Percentiles rank a stretch among this genome's conserved stretches.
Evolutionary conservation across 2,797 vertebrate species (phyloP).

Genomic region (Holocentrus rufus): DNA sequence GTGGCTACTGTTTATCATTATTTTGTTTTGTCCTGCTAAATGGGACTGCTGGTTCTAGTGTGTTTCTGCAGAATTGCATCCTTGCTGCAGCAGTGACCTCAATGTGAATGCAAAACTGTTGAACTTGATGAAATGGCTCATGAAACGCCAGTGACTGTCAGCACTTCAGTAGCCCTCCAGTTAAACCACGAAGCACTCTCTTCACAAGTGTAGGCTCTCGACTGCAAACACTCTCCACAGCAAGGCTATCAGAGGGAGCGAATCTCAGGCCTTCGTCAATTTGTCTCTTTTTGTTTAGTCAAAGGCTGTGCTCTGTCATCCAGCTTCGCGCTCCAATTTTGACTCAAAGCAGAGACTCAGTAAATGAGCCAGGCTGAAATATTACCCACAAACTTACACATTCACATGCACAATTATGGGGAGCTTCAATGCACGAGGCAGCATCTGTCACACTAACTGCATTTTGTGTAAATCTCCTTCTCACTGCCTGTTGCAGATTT

Average conservation of each 20-base stretch:
- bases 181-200: constrained; percentile 38
- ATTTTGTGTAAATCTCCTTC: constrained; percentile 57
- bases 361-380: constrained; percentile 75
- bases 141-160: constrained; percentile 24
- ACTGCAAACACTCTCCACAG: constrained; percentile 40
- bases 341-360: constrained; percentile 74
- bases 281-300: constrained; percentile 79
- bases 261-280: constrained; percentile 60
- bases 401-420: constrained; percentile 54
- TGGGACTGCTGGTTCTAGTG: no score
- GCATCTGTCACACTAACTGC: constrained; percentile 66
- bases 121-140: constrained; percentile 19
- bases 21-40: background rate
- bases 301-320: constrained; percentile 71
- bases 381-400: constrained; percentile 76
- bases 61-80: no score
- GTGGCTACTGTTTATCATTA: background rate
- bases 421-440: constrained; percentile 54
- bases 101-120: constrained; percentile 9
- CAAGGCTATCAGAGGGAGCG: constrained; percentile 45
- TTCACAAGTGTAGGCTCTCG: constrained; percentile 40
- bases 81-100: background rate
- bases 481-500: constrained; percentile 13
- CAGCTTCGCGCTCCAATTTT: constrained; percentile 64
- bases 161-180: constrained; percentile 47